Base-by-base conservation (phyloP, 64 coral and sea anemone species). In the Acropora tenuis region DNA sequence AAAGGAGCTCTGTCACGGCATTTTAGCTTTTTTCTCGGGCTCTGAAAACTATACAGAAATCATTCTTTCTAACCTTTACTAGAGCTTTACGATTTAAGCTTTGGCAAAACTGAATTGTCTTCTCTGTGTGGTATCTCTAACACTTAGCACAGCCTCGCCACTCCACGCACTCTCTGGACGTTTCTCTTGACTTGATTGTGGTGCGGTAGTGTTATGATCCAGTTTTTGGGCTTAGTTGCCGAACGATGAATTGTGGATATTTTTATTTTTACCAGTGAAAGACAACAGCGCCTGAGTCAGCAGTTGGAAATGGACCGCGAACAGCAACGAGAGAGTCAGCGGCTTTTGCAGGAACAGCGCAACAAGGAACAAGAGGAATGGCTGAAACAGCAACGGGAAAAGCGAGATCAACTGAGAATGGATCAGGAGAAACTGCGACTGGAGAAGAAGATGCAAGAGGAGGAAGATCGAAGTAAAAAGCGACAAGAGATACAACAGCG, bases 371-470 rank as follows among this genome's bases (percentile, higher is more conserved):
- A 97, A 60, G 88, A 97, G 18, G 87, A 96, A 41, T 93, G 94
- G 91, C 87, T 93, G 8, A 84, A 30, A 63, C 94, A 96, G 76
- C 94, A 96, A 18, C 90, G 94, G 49, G 94, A 96, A 49, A 96
- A 96, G 78, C 79, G 90, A 17, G 94, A 96, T 1, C 94, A 92
- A 46, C 85, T 88, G 72, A 60, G 94, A 43, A 44, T 88, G 47
- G 94, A 96, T 13, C 94, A 96, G 65, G 90, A 92, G 74, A 88
- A 75, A 77, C 48, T 90, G 58, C 50, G 92, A 11, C 47, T 77
- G 55, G 87, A 89, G 87, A 94, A 90, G 2, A 93, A 96, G 77
- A 66, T 86, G 20, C 83, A 86, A 30, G 95, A 93, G 57, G 95
- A 90, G 68, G 95, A 96, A 11, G 95, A 93, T 11, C 79, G 79